Base-by-base conservation (phyloP, 2,888 invertebrate species). In the Linnaemya vulpina region DNA sequence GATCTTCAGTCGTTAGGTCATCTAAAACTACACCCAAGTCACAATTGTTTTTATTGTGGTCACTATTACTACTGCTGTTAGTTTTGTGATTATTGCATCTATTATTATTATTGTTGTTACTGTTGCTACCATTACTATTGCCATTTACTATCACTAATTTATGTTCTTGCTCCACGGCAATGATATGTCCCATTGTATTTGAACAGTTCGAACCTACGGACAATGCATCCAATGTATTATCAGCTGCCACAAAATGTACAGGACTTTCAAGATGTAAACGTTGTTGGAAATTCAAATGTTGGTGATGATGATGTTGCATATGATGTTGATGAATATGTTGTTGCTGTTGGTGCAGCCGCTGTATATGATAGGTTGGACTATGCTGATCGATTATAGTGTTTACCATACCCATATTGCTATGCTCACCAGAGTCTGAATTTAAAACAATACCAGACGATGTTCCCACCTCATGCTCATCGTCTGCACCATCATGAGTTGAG, bases 401-500 rank as follows among this genome's bases (percentile, higher is more conserved):
- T 9, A 92, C 91, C 91, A 92, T 92, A 7, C 91, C 91, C 49
- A 92, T 89, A 11, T 91, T 90, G 25, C 88, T 87, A 9, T 88
- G 85, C 35, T 87, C 88, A 15, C 86, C 84, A 71, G 80, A 73
- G 86, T 85, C 77, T 20, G 83, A 70, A 49, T 67, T 68, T 25
- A 70, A 58, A 30, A 58, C 80, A 38, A 58, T 73, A 55, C 46
- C 65, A 0, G 75, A 63, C 1, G 80, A 38, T 5, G 70, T 63
- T 13, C 49, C 80, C 2, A 81, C 83, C 43, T 86, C 83, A 53
- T 85, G 70, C 3, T 86, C 87, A 22, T 85, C 86, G 5, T 85
- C 71, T 15, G 87, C 86, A 40, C 76, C 76, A 83, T 84, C 85
- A 73, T 85, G 79, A 22, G 80, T 51, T 22, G 84, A 82, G 20